A percentile compares a stretch with the other conserved stretches of the same genome.
These are phyloP conservation scores for Atlantisia rogersi DNA, from an alignment of 2,113 vertebrate species.

Conservation along the genomic window DNA sequence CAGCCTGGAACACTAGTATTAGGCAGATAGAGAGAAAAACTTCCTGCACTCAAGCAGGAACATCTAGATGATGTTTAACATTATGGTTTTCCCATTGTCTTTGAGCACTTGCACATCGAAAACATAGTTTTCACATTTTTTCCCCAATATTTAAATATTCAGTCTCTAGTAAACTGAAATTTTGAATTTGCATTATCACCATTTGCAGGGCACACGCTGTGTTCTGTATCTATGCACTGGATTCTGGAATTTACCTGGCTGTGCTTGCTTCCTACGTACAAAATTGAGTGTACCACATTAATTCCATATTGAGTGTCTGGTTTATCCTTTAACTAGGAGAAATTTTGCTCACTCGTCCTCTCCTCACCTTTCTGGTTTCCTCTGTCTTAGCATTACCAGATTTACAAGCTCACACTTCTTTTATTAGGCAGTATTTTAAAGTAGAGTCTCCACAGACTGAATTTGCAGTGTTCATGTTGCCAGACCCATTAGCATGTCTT, in stretches of 20 bases:
- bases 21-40: conserved; percentile 38
- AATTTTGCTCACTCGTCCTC: neutral
- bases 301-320: neutral
- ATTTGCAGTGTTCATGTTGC: neutral
- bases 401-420: conserved; percentile 38
- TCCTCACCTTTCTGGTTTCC: neutral
- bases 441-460: neutral
- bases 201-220: neutral
- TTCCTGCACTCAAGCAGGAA: neutral
- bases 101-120: neutral
- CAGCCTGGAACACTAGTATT: conserved; percentile 43
- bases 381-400: neutral
- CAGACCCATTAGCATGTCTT: neutral
- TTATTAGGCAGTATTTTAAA: conserved; percentile 1
- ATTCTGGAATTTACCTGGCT: neutral
- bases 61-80: neutral
- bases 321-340: neutral
- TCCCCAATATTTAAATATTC: neutral
- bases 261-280: neutral
- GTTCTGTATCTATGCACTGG: neutral
- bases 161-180: neutral
- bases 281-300: neutral
- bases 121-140: neutral
- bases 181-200: neutral
- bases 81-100: neutral